Evolutionary conservation across 2,797 vertebrate species (phyloP), one percentile per base, ranked within the genome.

Genomic region (Cuniculus paca): DNA sequence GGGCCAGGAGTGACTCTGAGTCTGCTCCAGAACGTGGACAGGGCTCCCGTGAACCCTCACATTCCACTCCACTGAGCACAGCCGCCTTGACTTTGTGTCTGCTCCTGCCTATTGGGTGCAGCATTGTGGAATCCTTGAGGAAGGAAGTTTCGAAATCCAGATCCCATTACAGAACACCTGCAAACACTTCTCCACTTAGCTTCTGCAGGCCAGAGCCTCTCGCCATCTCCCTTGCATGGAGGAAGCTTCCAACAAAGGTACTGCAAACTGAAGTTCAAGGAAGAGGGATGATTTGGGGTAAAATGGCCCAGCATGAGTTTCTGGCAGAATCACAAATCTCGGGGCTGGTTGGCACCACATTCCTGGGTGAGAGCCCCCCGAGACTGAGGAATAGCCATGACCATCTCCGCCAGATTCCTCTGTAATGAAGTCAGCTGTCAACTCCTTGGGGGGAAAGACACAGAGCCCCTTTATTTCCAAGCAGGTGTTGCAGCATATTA

Each of bases 381-480:
- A 86, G 95, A 78, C 70, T 2, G 28, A 79, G 79, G 79, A 81
- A 90, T 91, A 84, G 96, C 96, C 96, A 61, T 0, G 3, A 81
- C 96, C 91, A 63, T 82, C 95, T 83, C 97, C 0, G 45, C 90
- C 96, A 96, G 96, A 94, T 95, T 97, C 94, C 92, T 93, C 82
- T 54, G 48, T 93, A 96, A 97, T 97, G 96, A 97, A 97, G 96
- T 97, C 97, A 97, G 97, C 96, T 97, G 96, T 97, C 93, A 96
- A 83, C 88, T 97, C 96, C 96, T 96, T 77, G 52, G 89, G 90
- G 97, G 84, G 39, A 48, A 58, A 86, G 60, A 50, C 96, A 96
- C 96, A 96, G 97, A 95, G 95, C 93, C 97, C 97, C 96, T 98
- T 97, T 97, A 97, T 97, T 97, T 97, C 96, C 97, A 97, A 95